phyloP scores from a whole-genome alignment of 2,888 invertebrate genomes.

The Tillus elongatus region DNA sequence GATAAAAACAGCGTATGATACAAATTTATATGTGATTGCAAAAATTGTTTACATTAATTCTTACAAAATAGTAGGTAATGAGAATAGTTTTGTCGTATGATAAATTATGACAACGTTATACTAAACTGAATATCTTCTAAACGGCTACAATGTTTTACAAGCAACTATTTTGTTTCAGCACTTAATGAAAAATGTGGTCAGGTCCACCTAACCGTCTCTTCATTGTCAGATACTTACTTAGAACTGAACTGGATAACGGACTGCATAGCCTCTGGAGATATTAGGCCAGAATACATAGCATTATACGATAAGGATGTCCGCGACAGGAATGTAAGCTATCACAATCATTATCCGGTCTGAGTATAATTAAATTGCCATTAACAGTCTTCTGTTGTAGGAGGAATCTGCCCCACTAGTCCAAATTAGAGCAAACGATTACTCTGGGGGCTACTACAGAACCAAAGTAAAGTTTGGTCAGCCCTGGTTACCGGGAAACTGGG shows the following conservation, averaged over 20 bases:
- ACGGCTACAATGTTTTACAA: too few species aligned
- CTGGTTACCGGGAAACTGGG: constrained; percentile 54
- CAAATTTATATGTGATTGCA: too few species aligned
- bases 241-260: constrained; percentile 47
- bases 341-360: not conserved
- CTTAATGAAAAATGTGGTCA: constrained; percentile 38
- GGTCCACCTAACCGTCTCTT: constrained; percentile 46
- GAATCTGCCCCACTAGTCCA: constrained; percentile 41
- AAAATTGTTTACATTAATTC: too few species aligned
- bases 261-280: constrained; percentile 33
- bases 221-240: constrained; percentile 42
- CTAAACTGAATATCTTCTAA: too few species aligned
- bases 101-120: too few species aligned
- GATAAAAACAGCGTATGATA: too few species aligned
- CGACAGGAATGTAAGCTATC: constrained; percentile 31
- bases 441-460: constrained; percentile 45
- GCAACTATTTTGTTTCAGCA: too few species aligned
- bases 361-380: not conserved
- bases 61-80: too few species aligned
- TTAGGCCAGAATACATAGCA: constrained; percentile 33
- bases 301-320: constrained; percentile 34
- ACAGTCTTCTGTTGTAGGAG: constrained; percentile 32
- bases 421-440: constrained; percentile 36
- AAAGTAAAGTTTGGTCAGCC: constrained; percentile 48
- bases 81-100: too few species aligned